Evolutionary conservation across 2,113 vertebrate genomes (phyloP).

Genomic region (Pseudorectes ferrugineus): DNA sequence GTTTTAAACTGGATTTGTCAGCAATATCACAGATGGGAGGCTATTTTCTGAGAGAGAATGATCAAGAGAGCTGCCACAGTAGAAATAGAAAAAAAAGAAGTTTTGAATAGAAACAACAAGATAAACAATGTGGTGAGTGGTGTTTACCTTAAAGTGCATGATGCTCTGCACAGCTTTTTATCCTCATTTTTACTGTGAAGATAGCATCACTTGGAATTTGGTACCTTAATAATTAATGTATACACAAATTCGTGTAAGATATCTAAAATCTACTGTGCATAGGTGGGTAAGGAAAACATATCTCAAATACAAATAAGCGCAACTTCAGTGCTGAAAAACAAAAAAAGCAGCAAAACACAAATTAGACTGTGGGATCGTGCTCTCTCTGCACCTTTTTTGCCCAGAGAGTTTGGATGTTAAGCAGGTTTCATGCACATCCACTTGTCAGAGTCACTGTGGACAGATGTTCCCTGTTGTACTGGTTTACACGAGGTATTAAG

Average conservation of each 20-base stretch:
- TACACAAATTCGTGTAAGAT: not conserved
- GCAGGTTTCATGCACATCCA: not conserved
- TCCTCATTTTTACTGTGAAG: not conserved
- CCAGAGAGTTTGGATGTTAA: not conserved
- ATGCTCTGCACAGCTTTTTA: not conserved
- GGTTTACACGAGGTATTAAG: not conserved
- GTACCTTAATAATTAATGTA: not conserved
- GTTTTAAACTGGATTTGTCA: not conserved
- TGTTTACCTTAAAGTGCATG: not conserved
- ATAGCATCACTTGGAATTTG: not conserved
- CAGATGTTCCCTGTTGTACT: not conserved
- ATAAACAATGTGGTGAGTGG: not conserved
- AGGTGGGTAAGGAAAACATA: not conserved
- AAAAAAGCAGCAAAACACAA: not conserved
- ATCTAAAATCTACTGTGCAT: not conserved
- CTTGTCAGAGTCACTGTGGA: not conserved
- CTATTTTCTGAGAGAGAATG: not conserved
- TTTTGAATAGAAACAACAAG: not conserved
- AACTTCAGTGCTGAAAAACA: not conserved
- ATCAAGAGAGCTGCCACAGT: not conserved
- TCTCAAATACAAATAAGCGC: not conserved
- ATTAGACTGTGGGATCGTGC: rapidly evolving
- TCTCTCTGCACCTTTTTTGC: not conserved
- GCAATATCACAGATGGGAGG: not conserved
- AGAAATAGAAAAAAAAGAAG: not conserved